Base-by-base conservation (phyloP, 2,888 invertebrate species). In the Mythimna pallens region DNA sequence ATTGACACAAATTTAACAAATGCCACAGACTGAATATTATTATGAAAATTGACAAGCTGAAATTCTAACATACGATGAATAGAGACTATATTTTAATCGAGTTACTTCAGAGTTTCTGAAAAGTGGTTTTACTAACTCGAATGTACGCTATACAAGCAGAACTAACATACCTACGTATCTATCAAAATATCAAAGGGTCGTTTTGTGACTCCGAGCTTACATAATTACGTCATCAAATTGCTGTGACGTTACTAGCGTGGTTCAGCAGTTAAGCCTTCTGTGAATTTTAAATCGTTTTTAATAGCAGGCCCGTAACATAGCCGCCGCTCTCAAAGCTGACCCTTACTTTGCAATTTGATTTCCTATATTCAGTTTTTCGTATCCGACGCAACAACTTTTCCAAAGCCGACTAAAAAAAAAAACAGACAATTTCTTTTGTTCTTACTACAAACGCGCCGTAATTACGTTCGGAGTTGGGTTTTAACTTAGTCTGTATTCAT, bases 221-320 rank as follows among this genome's bases (percentile, higher is more conserved):
- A 91, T 93, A 93, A 94, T 94, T 94, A 93, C 90, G 92, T 90
- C 92, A 93, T 93, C 93, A 92, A 93, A 94, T 91, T 88, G 92
- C 92, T 90, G 91, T 91, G 92, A 92, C 92, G 90, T 89, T 90
- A 88, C 89, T 90, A 86, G 86, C 86, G 89, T 87, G 89, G 89
- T 89, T 90, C 89, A 88, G 86, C 91, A 89, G 90, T 90, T 92
- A 91, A 93, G 93, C 93, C 92, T 92, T 94, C 94, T 94, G 95
- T 96, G 95, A 95, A 96, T 96, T 95, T 94, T 95, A 96, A 95
- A 95, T 94, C 93, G 91, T 93, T 95, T 96, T 95, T 95, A 95
- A 95, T 95, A 93, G 92, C 89, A 86, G 86, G 73, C 82, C 84
- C 81, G 86, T 87, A 83, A 78, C 84, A 82, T 82, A 78, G 86